These are phyloP conservation scores for Marcusenius ussheri DNA, from an alignment of 2,113 vertebrate species.

Conservation along the genomic window DNA sequence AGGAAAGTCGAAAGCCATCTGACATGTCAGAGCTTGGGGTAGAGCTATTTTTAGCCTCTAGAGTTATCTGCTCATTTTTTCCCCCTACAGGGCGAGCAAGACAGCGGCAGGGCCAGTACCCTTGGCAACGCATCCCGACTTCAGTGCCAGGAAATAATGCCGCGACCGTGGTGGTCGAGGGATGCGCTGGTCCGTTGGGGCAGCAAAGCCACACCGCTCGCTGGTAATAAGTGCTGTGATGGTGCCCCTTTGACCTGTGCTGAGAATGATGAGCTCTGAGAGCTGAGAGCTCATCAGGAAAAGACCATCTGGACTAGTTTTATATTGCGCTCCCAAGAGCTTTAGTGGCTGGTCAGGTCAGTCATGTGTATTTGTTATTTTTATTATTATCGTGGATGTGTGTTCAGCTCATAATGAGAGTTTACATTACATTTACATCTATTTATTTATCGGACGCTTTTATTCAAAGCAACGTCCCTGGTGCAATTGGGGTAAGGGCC, in stretches of 20 bases:
- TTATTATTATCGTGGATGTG: neutral
- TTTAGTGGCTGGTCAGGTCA: neutral
- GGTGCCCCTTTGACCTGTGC: conserved; percentile 11
- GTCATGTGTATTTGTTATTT: neutral
- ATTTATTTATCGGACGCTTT: neutral
- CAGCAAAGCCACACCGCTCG: neutral
- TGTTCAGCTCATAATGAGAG: neutral
- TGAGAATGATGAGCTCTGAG: neutral
- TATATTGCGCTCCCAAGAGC: neutral
- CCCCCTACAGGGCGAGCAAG: neutral
- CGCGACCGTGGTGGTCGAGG: neutral
- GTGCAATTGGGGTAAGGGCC: neutral
- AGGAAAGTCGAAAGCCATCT: neutral
- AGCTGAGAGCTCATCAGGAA: conserved; percentile 4
- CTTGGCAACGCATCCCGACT: neutral
- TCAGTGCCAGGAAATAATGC: neutral
- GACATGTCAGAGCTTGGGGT: neutral
- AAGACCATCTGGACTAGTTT: neutral
- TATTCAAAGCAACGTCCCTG: neutral
- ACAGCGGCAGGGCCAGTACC: neutral
- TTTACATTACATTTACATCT: neutral
- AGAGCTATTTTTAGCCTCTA: conserved; percentile 12
- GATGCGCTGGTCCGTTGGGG: neutral
- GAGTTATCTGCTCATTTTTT: neutral
- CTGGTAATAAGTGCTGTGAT: conserved; percentile 7